phyloP scores from a whole-genome alignment of 2,888 invertebrate genomes.

The Drosophila mercatorum region DNA sequence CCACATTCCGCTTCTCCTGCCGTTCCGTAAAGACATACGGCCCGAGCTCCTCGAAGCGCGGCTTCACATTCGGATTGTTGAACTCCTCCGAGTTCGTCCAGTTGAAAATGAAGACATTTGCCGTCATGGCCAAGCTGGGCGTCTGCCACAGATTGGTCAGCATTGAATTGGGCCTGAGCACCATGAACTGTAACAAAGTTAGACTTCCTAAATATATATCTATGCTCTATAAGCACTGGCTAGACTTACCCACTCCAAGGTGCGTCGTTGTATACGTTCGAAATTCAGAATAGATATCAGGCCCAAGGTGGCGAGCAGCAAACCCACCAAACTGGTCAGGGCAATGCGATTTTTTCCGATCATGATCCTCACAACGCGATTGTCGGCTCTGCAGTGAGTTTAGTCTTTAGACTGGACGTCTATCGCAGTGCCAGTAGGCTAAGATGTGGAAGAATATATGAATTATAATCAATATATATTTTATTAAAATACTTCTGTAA shows the following conservation, averaged over 20 bases:
- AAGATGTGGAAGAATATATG: background rate
- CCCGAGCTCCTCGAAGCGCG: slow-evolving; percentile 86
- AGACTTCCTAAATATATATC: too few relatives aligned
- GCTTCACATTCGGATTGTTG: slow-evolving; percentile 85
- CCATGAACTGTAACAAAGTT: slow-evolving; percentile 86
- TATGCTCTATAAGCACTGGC: background rate
- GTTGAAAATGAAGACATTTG: slow-evolving; percentile 90
- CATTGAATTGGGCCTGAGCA: slow-evolving; percentile 86
- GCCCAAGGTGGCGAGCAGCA: slow-evolving; percentile 48
- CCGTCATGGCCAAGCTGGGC: slow-evolving; percentile 87
- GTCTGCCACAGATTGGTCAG: slow-evolving; percentile 87
- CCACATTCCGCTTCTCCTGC: slow-evolving; percentile 89
- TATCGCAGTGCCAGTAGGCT: background rate
- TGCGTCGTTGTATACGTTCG: slow-evolving; percentile 51
- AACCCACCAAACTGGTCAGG: slow-evolving; percentile 53
- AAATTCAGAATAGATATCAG: slow-evolving; percentile 49
- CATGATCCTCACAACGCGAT: slow-evolving; percentile 37
- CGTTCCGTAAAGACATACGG: slow-evolving; percentile 88
- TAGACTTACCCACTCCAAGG: slow-evolving; percentile 53
- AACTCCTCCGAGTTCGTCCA: slow-evolving; percentile 91
- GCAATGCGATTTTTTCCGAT: slow-evolving; percentile 64
- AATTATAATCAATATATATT: background rate
- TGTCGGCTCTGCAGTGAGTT: slow-evolving; percentile 26
- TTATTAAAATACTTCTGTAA: background rate
- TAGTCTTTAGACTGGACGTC: background rate